These are phyloP conservation scores for Enteromius afrohamiltoni DNA, from an alignment of 2,797 vertebrate species.

Conservation along the genomic window DNA sequence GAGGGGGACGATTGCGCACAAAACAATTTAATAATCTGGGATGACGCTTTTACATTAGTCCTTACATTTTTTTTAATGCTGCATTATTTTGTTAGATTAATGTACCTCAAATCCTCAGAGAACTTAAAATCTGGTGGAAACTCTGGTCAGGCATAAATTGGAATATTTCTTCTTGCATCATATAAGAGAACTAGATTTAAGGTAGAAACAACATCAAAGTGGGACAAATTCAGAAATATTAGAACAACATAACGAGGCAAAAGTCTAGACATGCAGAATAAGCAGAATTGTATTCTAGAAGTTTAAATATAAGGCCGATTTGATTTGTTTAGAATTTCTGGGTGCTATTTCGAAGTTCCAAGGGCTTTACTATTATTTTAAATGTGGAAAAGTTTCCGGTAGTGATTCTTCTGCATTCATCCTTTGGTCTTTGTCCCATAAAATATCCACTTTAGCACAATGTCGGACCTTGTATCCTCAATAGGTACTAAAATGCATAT, in stretches of 20 bases:
- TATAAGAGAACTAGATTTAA: background rate
- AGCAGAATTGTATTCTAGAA: background rate
- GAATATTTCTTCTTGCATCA: conserved; percentile 3
- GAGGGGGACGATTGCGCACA: background rate
- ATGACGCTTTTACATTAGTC: conserved; percentile 41
- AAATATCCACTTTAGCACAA: too few species aligned
- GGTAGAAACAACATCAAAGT: background rate
- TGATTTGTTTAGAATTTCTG: background rate
- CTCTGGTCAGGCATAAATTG: conserved; percentile 1
- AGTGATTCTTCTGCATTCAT: background rate
- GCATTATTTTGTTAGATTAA: conserved; percentile 59
- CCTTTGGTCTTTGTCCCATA: conserved; percentile 20
- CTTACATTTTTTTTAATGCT: conserved; percentile 39
- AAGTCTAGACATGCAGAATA: background rate
- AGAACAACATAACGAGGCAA: background rate
- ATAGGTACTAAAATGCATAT: conserved; percentile 15
- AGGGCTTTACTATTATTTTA: background rate
- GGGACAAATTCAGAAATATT: background rate
- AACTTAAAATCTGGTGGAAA: background rate
- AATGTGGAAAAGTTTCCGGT: background rate
- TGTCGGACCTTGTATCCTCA: conserved; percentile 29
- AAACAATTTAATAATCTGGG: conserved; percentile 44
- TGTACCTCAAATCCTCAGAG: conserved; percentile 41
- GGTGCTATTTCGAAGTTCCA: background rate
- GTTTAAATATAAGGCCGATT: background rate